phyloP scores from a whole-genome alignment of 2,888 invertebrate species.

The Eristalis intricaria region DNA sequence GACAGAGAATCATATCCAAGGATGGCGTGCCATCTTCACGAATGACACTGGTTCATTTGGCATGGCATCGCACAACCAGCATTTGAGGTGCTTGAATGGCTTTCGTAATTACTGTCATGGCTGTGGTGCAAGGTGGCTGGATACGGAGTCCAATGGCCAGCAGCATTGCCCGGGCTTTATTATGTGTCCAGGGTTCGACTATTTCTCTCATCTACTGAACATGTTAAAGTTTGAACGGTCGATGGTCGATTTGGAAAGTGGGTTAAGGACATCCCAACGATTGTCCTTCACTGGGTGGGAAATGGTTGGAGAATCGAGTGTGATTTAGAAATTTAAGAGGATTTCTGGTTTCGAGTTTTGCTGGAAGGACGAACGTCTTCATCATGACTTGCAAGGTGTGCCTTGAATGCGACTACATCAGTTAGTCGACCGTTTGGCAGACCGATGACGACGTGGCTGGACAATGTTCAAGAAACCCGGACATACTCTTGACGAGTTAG shows the following conservation, averaged over 20 bases:
- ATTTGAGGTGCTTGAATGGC: neutral
- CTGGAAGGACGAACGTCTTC: too few species aligned
- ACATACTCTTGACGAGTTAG: too few species aligned
- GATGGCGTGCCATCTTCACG: neutral
- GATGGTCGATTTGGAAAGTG: neutral
- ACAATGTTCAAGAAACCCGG: too few species aligned
- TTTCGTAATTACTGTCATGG: neutral
- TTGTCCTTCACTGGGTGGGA: neutral
- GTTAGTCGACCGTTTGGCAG: too few species aligned
- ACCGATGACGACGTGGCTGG: too few species aligned
- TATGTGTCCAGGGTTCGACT: neutral
- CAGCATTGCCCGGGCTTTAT: neutral
- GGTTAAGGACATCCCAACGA: conserved; percentile 1
- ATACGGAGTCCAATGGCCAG: too few species aligned
- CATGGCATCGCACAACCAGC: neutral
- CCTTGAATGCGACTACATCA: too few species aligned
- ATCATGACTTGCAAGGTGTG: too few species aligned
- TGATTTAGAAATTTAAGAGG: neutral
- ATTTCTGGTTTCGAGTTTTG: neutral
- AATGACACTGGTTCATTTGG: neutral
- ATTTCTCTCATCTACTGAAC: neutral
- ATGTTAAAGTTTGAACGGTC: neutral
- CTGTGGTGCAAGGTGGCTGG: too few species aligned
- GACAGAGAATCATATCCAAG: neutral
- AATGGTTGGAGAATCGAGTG: neutral